Percentiles rank a stretch among this genome's conserved stretches.
phyloP scores from a whole-genome alignment of 2,113 vertebrate genomes.

The Hirundichthys speculiger region DNA sequence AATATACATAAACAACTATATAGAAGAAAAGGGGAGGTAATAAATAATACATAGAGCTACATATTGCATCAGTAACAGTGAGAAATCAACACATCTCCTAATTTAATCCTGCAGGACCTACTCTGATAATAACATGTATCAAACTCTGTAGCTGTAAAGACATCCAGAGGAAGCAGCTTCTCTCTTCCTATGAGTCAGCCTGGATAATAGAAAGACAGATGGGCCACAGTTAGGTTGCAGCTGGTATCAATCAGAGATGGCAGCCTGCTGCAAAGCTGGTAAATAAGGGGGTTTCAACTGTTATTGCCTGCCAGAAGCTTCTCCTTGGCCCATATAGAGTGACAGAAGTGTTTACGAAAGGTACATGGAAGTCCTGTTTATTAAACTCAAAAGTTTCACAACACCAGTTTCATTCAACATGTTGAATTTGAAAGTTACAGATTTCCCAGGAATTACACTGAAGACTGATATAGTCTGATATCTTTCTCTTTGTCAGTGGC shows the following conservation, averaged over 20 bases:
- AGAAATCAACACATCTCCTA: not conserved
- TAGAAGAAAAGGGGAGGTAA: not conserved
- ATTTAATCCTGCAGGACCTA: not conserved
- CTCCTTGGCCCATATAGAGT: slow-evolving; percentile 42
- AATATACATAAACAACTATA: not conserved
- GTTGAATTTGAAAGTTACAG: slow-evolving; percentile 6
- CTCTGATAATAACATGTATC: slow-evolving; percentile 12
- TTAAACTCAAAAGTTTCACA: slow-evolving; percentile 20
- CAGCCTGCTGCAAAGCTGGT: slow-evolving; percentile 58
- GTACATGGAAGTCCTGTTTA: slow-evolving; percentile 8
- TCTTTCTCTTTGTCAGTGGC: too few relatives aligned
- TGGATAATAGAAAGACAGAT: slow-evolving; percentile 65
- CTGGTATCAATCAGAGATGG: slow-evolving; percentile 65
- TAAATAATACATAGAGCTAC: not conserved
- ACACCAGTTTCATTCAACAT: slow-evolving; percentile 2
- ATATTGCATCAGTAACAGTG: not conserved
- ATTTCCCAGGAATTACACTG: slow-evolving; percentile 2
- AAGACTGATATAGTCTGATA: not conserved
- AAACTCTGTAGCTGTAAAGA: slow-evolving; percentile 17
- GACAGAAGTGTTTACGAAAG: slow-evolving; percentile 56
- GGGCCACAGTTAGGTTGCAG: slow-evolving; percentile 61
- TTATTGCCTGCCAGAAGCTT: slow-evolving; percentile 59
- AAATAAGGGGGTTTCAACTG: slow-evolving; percentile 67
- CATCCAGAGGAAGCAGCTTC: not conserved
- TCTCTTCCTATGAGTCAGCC: slow-evolving; percentile 20